A percentile compares a stretch with the other conserved stretches of the same genome.
These are phyloP conservation scores for Petrocephalus zakoni DNA, from an alignment of 2,113 vertebrate species.

Conservation along the genomic window DNA sequence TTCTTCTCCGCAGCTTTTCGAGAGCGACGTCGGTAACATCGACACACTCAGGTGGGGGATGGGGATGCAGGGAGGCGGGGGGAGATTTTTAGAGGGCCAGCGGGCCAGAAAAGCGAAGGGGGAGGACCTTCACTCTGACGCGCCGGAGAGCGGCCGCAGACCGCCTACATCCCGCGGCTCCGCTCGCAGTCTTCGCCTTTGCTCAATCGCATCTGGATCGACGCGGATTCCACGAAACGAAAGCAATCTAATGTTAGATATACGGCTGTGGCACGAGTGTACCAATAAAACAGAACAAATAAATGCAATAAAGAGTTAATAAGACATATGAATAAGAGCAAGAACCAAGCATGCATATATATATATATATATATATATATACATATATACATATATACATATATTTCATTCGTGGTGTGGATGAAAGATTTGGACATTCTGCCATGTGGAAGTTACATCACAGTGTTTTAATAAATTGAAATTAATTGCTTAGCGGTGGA, in stretches of 20 bases:
- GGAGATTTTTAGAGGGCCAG: not conserved
- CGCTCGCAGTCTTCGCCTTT: not conserved
- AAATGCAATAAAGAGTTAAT: not conserved
- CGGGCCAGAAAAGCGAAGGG: constrained; percentile 10
- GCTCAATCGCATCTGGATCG: not conserved
- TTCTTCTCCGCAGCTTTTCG: constrained; percentile 13
- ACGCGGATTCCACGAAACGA: not conserved
- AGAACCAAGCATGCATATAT: not conserved
- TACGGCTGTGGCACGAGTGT: not conserved
- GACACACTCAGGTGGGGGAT: constrained; percentile 37
- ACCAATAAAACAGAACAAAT: not conserved
- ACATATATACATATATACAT: not conserved
- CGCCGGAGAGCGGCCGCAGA: constrained; percentile 16
- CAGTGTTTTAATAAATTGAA: not conserved
- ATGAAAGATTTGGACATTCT: not conserved
- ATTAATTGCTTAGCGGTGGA: not conserved
- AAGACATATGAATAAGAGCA: not conserved
- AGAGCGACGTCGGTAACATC: constrained; percentile 38
- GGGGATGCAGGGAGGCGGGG: constrained; percentile 20
- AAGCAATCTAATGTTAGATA: not conserved
- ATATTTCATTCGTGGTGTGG: not conserved
- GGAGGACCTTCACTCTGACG: not conserved
- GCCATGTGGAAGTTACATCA: not conserved
- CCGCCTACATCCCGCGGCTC: not conserved
- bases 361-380: not conserved